A percentile compares a stretch with the other conserved stretches of the same genome.
phyloP scores from a whole-genome alignment of 2,797 vertebrate genomes.

The Champsocephalus esox region DNA sequence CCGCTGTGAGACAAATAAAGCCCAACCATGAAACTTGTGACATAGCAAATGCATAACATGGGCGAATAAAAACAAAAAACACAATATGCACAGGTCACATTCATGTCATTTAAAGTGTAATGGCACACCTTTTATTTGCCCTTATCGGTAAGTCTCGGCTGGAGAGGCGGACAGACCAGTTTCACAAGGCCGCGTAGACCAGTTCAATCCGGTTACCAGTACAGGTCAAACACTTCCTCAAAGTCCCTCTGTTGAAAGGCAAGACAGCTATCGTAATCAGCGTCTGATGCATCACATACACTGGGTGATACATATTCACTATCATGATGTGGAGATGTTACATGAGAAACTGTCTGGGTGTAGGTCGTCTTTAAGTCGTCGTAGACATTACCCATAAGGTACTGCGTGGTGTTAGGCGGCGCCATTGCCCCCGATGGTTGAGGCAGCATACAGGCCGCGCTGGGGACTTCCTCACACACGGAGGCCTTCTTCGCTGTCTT shows the following conservation, averaged over 20 bases:
- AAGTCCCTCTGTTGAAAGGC: slow-evolving; percentile 81
- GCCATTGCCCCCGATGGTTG: slow-evolving; percentile 74
- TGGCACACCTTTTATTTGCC: slow-evolving; percentile 70
- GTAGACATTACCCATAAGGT: slow-evolving; percentile 81
- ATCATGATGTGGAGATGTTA: background rate
- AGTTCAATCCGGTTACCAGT: slow-evolving; percentile 41
- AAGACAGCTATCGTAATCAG: slow-evolving; percentile 62
- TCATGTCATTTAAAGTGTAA: slow-evolving; percentile 23
- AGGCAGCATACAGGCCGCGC: background rate
- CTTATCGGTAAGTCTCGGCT: slow-evolving; percentile 21
- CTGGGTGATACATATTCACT: slow-evolving; percentile 25
- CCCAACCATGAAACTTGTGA: slow-evolving; percentile 81
- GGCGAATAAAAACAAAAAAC: slow-evolving; percentile 22
- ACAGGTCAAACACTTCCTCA: slow-evolving; percentile 62
- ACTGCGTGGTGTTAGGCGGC: slow-evolving; percentile 86
- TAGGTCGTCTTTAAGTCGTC: slow-evolving; percentile 50
- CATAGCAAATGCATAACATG: slow-evolving; percentile 21
- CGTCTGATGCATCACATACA: slow-evolving; percentile 35
- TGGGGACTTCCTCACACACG: rapidly evolving
- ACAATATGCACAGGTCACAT: background rate
- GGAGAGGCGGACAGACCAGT: background rate
- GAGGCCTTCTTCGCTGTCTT: rapidly evolving
- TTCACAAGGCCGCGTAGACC: slow-evolving; percentile 30
- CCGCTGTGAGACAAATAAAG: slow-evolving; percentile 87
- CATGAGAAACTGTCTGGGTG: rapidly evolving